phyloP scores from a whole-genome alignment of 2,113 vertebrate genomes.

The Chaetodon trifascialis region DNA sequence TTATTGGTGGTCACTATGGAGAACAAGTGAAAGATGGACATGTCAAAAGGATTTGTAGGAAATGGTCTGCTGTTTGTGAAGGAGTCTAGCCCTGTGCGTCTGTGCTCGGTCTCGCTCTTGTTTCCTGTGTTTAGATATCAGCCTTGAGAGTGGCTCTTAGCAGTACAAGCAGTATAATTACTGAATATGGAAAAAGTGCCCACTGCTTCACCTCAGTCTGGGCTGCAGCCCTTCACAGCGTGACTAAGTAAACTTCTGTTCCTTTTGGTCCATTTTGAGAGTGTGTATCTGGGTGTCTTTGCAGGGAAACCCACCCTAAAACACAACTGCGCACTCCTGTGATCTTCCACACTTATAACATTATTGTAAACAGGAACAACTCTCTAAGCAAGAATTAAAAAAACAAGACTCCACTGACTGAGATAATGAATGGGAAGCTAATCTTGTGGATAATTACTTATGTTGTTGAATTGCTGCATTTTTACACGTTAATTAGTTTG shows the following conservation, averaged over 20 bases:
- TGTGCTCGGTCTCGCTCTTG: conserved; percentile 33
- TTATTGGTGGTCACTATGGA: conserved; percentile 18
- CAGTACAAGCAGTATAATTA: conserved; percentile 70
- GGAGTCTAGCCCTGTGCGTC: conserved; percentile 22
- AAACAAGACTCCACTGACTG: neutral
- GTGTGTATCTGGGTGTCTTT: conserved; percentile 35
- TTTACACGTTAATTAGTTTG: conserved; percentile 6
- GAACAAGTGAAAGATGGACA: conserved; percentile 7
- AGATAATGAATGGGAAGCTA: neutral
- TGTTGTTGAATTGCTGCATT: neutral
- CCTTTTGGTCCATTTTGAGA: conserved; percentile 37
- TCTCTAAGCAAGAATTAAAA: conserved; percentile 17
- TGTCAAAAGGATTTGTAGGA: conserved; percentile 42
- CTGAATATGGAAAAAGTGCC: conserved; percentile 73
- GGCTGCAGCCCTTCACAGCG: conserved; percentile 37
- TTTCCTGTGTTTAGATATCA: conserved; percentile 77
- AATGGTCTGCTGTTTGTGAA: conserved; percentile 24
- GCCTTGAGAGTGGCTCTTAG: conserved; percentile 63
- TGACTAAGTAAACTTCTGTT: conserved; percentile 38
- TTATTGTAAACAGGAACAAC: conserved; percentile 24
- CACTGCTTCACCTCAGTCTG: conserved; percentile 63
- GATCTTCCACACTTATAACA: conserved; percentile 14
- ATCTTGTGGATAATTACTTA: conserved; percentile 7
- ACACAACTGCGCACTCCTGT: neutral
- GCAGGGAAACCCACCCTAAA: conserved; percentile 28